Conservation (phyloP, 2,888 invertebrate genomes). For the Augiades crinisus region DNA sequence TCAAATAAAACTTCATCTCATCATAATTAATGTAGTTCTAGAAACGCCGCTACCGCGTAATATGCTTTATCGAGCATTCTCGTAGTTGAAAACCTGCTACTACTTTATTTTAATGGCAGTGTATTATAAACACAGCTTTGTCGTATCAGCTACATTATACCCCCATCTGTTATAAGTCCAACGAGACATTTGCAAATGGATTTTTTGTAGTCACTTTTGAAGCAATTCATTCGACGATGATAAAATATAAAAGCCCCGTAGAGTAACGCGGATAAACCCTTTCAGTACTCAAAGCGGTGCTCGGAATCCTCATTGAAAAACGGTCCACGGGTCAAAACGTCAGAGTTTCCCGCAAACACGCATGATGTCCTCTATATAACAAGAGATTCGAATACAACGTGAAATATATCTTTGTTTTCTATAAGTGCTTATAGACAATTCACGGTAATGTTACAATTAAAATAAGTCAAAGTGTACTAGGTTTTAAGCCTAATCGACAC, state of each 20-base stretch:
- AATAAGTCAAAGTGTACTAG: too few species aligned
- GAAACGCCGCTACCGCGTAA: too few species aligned
- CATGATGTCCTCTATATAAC: constrained; percentile 38
- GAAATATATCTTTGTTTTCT: neutral
- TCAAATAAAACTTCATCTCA: too few species aligned
- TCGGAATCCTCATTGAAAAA: constrained; percentile 67
- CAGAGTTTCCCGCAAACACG: constrained; percentile 48
- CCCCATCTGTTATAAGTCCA: constrained; percentile 28
- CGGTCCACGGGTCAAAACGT: constrained; percentile 60
- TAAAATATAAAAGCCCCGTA: constrained; percentile 64
- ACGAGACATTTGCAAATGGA: constrained; percentile 54
- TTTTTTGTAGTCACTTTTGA: constrained; percentile 58
- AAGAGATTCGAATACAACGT: constrained; percentile 5
- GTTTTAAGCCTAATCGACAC: too few species aligned
- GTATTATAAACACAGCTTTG: neutral
- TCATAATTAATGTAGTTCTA: too few species aligned
- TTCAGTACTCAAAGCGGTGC: constrained; percentile 57
- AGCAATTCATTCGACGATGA: constrained; percentile 62
- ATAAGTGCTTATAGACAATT: neutral
- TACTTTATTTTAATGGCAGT: neutral
- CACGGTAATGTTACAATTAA: too few species aligned
- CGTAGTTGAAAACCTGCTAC: too few species aligned
- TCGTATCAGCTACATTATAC: constrained; percentile 2
- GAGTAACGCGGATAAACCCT: constrained; percentile 64
- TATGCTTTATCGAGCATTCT: too few species aligned